phyloP scores from a whole-genome alignment of 2,888 invertebrate species.

The Volucella zonaria region DNA sequence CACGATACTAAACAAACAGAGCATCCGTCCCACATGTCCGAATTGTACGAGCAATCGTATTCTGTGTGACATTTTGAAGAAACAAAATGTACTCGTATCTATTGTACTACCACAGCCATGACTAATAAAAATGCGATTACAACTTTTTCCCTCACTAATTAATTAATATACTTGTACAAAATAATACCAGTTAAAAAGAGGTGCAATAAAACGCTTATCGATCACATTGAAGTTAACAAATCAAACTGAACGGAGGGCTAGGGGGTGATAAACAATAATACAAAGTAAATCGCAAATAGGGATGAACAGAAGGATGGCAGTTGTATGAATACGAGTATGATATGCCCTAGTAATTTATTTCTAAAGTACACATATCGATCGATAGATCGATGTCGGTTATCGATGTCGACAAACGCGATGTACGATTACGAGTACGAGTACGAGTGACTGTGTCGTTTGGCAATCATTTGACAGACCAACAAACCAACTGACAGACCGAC shows the following conservation, averaged over 20 bases:
- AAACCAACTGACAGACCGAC: conserved; percentile 37
- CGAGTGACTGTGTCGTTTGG: conserved; percentile 40
- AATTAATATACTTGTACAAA: conserved; percentile 39
- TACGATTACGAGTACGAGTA: conserved; percentile 7
- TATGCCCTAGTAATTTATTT: conserved; percentile 64
- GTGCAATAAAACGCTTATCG: conserved; percentile 43
- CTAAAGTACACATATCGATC: conserved; percentile 53
- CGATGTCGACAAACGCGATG: not conserved
- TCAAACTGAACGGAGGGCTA: not conserved
- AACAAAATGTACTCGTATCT: too few relatives aligned
- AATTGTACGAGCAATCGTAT: too few relatives aligned
- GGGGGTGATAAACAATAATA: not conserved
- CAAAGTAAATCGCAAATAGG: not conserved
- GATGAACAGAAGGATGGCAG: conserved; percentile 22
- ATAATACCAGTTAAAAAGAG: conserved; percentile 43
- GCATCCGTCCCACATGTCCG: too few relatives aligned
- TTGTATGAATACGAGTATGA: conserved; percentile 5
- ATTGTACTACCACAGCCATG: too few relatives aligned
- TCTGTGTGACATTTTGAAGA: too few relatives aligned
- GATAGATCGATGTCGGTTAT: conserved; percentile 27
- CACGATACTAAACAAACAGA: too few relatives aligned
- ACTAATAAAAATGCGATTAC: conserved; percentile 59
- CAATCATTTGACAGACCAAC: conserved; percentile 55
- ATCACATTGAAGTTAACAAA: conserved; percentile 45
- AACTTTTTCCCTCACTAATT: conserved; percentile 64